phyloP scores from a whole-genome alignment of 2,797 vertebrate genomes.

The Schizothorax lantsangensis region DNA sequence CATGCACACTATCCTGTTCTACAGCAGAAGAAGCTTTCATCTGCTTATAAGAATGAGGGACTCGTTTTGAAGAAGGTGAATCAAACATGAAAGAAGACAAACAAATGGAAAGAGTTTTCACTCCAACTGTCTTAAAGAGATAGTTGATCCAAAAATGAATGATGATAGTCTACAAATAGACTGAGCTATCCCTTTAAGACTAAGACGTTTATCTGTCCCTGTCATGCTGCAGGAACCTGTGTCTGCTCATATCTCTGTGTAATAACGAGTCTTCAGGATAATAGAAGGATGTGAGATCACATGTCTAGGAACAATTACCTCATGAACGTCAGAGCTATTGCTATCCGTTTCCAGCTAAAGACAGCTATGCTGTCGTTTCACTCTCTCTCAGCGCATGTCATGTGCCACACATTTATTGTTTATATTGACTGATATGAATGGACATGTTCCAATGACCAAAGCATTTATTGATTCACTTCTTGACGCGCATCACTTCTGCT shows the following conservation, averaged over 20 bases:
- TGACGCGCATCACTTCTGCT: background rate
- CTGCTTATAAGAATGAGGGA: background rate
- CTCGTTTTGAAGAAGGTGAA: background rate
- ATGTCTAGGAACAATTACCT: conserved; percentile 28
- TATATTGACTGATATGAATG: background rate
- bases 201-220: background rate
- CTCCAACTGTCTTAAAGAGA: background rate
- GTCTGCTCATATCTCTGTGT: background rate
- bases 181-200: background rate
- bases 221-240: background rate
- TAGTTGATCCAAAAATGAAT: background rate
- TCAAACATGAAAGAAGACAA: background rate
- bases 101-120: background rate
- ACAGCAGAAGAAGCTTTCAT: background rate
- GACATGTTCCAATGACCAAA: background rate
- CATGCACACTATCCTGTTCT: background rate
- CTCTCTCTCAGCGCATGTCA: background rate
- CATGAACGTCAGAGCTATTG: background rate
- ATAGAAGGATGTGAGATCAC: background rate
- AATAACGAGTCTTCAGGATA: conserved; percentile 22
- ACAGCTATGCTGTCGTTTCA: background rate
- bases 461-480: background rate
- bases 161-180: background rate
- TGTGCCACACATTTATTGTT: background rate
- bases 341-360: background rate